Conservation (phyloP, 2,113 vertebrate species). For the Aegithalos caudatus region DNA sequence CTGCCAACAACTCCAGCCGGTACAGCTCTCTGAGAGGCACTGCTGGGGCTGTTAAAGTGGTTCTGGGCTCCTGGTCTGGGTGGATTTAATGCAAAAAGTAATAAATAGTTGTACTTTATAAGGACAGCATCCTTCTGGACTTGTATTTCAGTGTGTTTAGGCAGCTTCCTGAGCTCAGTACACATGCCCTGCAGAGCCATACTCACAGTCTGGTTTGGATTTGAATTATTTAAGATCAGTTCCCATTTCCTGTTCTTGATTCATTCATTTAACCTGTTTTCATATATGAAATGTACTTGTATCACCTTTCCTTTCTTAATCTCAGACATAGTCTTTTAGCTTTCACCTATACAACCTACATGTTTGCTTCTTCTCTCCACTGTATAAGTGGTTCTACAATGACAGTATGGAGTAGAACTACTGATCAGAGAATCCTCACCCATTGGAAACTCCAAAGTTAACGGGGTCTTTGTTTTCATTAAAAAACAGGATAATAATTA, state of each 20-base stretch:
- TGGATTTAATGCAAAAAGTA: neutral
- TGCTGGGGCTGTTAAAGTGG: neutral
- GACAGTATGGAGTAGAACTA: neutral
- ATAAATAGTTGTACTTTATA: neutral
- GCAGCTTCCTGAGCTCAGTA: neutral
- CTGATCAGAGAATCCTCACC: neutral
- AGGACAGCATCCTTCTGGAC: neutral
- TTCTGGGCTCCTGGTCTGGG: neutral
- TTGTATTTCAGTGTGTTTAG: neutral
- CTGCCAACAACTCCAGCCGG: neutral
- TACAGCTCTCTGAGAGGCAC: neutral
- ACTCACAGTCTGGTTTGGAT: neutral
- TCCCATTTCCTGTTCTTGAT: slow-evolving; percentile 1
- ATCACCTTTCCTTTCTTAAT: neutral
- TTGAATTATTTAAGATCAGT: neutral
- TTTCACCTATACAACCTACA: neutral
- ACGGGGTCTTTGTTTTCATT: neutral
- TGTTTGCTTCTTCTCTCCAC: neutral
- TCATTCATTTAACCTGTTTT: neutral
- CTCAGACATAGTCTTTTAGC: neutral
- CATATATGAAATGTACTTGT: neutral
- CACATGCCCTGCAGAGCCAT: neutral
- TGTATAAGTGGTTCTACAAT: neutral
- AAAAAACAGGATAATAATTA: neutral
- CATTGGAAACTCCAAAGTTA: neutral